Percentiles rank a stretch among this genome's conserved stretches.
phyloP scores from a whole-genome alignment of 2,888 invertebrate species.

The Chydorus sphaericus region DNA sequence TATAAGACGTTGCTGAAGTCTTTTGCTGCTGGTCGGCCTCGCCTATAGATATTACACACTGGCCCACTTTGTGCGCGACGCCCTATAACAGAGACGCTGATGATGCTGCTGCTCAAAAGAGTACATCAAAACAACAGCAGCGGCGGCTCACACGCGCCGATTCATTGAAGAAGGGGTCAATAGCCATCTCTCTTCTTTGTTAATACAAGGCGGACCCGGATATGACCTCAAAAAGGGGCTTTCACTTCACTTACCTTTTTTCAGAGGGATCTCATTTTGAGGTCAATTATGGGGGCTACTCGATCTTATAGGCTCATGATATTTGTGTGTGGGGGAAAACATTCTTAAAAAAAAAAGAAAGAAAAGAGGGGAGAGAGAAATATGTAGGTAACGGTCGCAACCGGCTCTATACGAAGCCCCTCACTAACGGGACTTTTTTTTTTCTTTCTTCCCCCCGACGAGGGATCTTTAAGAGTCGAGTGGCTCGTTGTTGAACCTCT shows the following conservation, averaged over 20 bases:
- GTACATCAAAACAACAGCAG: too few species aligned
- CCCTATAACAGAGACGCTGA: too few species aligned
- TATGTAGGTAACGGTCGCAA: constrained; percentile 8
- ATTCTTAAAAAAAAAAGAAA: neutral
- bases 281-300: neutral
- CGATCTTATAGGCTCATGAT: neutral
- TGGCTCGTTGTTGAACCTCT: constrained; percentile 1
- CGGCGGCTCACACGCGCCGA: too few species aligned
- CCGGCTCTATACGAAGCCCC: neutral
- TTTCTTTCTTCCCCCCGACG: neutral
- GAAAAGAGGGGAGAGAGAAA: neutral
- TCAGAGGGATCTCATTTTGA: too few species aligned
- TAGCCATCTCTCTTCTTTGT: neutral
- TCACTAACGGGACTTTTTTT: constrained; percentile 3
- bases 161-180: neutral
- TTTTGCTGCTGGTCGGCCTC: neutral
- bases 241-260: constrained; percentile 1
- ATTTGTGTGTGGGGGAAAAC: too few species aligned
- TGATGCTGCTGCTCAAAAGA: neutral
- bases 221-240: constrained; percentile 4
- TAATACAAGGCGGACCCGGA: too few species aligned
- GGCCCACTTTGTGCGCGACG: neutral
- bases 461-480: neutral
- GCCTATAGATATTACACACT: neutral
- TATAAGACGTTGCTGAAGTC: neutral